phyloP scores from a whole-genome alignment of 2,113 vertebrate species.

The Corydoras sp. region DNA sequence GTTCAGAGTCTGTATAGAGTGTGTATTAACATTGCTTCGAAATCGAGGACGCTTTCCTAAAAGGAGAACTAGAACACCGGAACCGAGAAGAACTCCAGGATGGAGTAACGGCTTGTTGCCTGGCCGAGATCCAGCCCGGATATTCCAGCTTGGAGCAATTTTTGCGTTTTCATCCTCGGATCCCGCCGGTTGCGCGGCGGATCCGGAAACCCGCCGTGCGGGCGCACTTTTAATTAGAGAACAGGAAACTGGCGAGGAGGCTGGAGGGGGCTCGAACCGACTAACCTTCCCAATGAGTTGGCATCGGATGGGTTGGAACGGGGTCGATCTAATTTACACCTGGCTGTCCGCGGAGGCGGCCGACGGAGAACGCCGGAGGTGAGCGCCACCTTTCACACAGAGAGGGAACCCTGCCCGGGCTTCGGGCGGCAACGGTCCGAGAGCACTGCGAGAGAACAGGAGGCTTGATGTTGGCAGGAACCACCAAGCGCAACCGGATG shows the following conservation, averaged over 20 bases:
- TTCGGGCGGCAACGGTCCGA: too few species aligned
- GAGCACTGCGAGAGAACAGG: neutral
- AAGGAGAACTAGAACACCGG: too few species aligned
- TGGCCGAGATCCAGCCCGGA: conserved; percentile 54
- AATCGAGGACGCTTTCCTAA: too few species aligned
- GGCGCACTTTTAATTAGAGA: conserved; percentile 69
- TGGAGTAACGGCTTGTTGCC: conserved; percentile 21
- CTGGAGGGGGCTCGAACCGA: conserved; percentile 27
- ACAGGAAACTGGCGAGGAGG: conserved; percentile 42
- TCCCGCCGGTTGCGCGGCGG: conserved; percentile 20
- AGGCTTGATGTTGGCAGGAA: neutral
- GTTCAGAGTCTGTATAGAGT: too few species aligned
- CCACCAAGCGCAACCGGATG: too few species aligned
- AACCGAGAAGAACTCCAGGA: too few species aligned
- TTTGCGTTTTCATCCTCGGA: conserved; percentile 45
- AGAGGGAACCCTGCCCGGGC: neutral
- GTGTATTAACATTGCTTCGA: too few species aligned
- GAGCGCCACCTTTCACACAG: conserved; percentile 33
- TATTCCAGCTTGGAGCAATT: conserved; percentile 49
- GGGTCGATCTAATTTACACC: conserved; percentile 54
- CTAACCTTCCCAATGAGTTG: conserved; percentile 51
- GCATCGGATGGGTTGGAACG: conserved; percentile 51
- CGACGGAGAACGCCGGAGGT: conserved; percentile 33
- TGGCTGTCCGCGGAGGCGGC: conserved; percentile 37
- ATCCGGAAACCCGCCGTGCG: conserved; percentile 44